Conservation (phyloP, 2,797 vertebrate species). For the Cryptoprocta ferox region DNA sequence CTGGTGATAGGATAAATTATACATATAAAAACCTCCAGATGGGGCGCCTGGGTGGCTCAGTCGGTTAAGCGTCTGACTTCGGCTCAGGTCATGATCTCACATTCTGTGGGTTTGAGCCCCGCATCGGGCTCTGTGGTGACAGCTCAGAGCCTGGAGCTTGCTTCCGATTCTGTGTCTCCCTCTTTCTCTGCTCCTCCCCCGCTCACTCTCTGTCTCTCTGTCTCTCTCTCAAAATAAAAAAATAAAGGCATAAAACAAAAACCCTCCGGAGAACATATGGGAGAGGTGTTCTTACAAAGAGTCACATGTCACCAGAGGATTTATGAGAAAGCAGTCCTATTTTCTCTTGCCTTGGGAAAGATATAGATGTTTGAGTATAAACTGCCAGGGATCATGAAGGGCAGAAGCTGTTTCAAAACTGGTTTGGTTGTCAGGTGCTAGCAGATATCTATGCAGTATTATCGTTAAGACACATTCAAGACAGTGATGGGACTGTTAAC, state of each 20-base stretch:
- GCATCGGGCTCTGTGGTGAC: no score
- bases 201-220: no score
- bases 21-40: background rate
- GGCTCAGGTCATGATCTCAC: no score
- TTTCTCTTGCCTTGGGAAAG: background rate
- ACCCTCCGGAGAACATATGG: background rate
- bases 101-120: no score
- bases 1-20: background rate
- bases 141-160: no score
- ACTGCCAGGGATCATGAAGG: background rate
- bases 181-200: no score
- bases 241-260: no score
- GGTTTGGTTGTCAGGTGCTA: background rate
- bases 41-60: no score
- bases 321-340: background rate
- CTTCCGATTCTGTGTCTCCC: no score
- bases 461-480: background rate
- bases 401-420: background rate
- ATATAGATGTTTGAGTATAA: background rate
- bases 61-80: no score
- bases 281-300: background rate
- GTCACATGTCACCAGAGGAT: background rate
- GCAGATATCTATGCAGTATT: background rate
- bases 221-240: no score
- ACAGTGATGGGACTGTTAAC: background rate